A percentile compares a stretch with the other conserved stretches of the same genome.
Conservation (phyloP, 2,888 invertebrate genomes). For the Lasioglossum morio region DNA sequence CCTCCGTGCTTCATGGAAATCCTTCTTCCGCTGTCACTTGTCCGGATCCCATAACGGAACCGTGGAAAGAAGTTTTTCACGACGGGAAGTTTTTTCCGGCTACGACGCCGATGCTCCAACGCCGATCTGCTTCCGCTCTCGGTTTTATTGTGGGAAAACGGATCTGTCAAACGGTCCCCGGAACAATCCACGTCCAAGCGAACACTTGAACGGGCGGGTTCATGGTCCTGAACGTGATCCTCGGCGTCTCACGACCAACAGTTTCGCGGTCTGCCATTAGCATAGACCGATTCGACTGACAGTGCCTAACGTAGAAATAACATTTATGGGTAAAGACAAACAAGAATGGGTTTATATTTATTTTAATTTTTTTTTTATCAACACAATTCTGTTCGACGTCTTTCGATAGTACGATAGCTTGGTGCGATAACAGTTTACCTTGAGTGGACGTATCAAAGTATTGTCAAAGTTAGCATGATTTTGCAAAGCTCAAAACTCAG, state of each 20-base stretch:
- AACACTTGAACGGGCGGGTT: neutral
- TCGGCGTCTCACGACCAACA: conserved; percentile 6
- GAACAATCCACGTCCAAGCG: conserved; percentile 23
- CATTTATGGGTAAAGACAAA: neutral
- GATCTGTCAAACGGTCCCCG: conserved; percentile 41
- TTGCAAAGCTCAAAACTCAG: no score
- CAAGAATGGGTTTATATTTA: neutral
- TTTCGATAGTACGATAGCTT: neutral
- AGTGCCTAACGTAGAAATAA: neutral
- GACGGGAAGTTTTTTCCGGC: conserved; percentile 47
- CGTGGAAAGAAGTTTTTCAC: conserved; percentile 40
- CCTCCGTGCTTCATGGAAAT: conserved; percentile 54
- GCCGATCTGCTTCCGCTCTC: neutral
- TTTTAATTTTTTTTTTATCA: neutral
- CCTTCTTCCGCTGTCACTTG: conserved; percentile 69
- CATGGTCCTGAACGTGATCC: neutral
- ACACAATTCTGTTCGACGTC: neutral
- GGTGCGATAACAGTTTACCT: no score
- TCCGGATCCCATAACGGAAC: conserved; percentile 45
- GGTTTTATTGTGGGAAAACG: conserved; percentile 49
- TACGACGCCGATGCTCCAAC: conserved; percentile 43
- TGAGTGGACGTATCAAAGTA: no score
- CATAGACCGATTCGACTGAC: conserved; percentile 9
- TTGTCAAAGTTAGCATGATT: no score
- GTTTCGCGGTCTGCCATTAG: neutral